A percentile compares a stretch with the other conserved stretches of the same genome.
Conservation (phyloP, 2,888 invertebrate species). For the Apeira syringaria region DNA sequence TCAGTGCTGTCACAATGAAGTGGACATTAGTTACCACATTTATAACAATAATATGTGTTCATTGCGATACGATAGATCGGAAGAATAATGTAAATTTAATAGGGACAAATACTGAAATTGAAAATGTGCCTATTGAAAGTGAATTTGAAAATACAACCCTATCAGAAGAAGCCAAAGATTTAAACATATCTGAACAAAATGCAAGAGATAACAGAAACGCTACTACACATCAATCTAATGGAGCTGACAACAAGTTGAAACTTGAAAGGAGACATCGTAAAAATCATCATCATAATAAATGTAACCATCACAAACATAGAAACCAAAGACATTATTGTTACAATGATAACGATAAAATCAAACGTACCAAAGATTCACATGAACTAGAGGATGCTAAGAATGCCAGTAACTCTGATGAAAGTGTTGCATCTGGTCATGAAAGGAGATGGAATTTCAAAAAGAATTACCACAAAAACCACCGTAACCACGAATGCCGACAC, state of each 20-base stretch:
- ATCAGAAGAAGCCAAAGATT: background rate
- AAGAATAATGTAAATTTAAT: background rate
- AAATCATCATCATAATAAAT: background rate
- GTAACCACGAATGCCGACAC: background rate
- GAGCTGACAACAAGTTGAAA: background rate
- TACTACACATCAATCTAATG: background rate
- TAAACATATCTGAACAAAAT: background rate
- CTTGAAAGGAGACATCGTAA: background rate
- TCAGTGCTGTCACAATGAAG: constrained; percentile 8
- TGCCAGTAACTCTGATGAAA: background rate
- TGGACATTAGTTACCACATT: background rate
- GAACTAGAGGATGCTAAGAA: background rate
- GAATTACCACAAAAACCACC: background rate
- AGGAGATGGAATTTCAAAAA: background rate
- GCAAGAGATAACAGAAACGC: background rate
- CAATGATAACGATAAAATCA: background rate
- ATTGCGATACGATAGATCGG: constrained; percentile 6
- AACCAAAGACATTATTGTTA: background rate
- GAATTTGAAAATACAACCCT: background rate
- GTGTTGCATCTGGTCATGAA: background rate
- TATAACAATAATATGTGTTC: constrained; percentile 8
- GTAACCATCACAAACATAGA: background rate
- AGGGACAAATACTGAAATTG: background rate
- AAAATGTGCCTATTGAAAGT: background rate
- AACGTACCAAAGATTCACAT: background rate